Conservation (phyloP, 2,797 vertebrate genomes). For the Onychomys leucogaster region DNA sequence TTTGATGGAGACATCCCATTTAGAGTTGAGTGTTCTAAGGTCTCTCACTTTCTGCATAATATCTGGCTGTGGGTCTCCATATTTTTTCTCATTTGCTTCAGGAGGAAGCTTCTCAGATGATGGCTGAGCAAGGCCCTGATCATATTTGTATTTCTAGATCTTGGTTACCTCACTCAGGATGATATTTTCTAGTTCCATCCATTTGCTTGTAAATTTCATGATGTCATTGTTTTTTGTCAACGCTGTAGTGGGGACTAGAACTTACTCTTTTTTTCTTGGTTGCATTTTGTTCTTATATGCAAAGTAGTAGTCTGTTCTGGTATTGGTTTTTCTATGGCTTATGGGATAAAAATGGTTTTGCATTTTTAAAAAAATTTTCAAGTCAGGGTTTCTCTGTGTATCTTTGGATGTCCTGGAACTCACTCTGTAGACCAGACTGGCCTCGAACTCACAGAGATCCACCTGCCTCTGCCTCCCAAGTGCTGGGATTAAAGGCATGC, state of each 20-base stretch:
- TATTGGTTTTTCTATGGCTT: slow-evolving; percentile 18
- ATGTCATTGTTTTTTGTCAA: neutral
- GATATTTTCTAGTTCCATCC: neutral
- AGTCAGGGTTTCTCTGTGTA: no score
- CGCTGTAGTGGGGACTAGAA: neutral
- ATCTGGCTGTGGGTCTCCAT: neutral
- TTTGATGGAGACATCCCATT: neutral
- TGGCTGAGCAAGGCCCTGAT: neutral
- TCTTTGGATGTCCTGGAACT: no score
- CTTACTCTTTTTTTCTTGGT: neutral
- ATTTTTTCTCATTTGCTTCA: neutral
- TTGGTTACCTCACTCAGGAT: neutral
- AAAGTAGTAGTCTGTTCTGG: neutral
- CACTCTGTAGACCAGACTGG: no score
- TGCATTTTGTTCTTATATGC: neutral
- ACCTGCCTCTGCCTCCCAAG: no score
- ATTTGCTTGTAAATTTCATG: neutral
- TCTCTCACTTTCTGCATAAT: neutral
- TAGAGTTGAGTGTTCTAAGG: neutral
- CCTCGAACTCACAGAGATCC: no score
- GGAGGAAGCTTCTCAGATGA: neutral
- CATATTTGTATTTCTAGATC: neutral
- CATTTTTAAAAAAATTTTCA: neutral
- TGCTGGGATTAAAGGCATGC: no score
- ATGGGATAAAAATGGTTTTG: neutral